phyloP scores from a whole-genome alignment of 1,140 invertebrate species.

The Drosophila subpulchrella region DNA sequence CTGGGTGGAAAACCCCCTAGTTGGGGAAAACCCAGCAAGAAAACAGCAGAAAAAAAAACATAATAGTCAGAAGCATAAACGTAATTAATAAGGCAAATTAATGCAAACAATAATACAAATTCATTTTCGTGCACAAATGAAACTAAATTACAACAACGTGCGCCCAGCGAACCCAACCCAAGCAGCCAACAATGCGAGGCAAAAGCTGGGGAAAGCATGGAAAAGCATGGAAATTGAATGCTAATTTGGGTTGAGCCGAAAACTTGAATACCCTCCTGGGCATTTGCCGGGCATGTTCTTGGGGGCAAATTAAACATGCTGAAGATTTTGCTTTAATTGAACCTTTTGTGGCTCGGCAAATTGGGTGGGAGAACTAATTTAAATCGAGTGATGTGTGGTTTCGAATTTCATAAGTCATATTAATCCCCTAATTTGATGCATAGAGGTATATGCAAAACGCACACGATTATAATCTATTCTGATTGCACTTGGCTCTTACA shows the following conservation, averaged over 20 bases:
- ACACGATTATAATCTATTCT: background rate
- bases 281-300: slow-evolving; percentile 10
- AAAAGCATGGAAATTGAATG: slow-evolving; percentile 60
- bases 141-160: slow-evolving; percentile 82
- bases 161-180: slow-evolving; percentile 17
- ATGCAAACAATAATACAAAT: slow-evolving; percentile 83
- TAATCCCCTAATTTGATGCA: background rate
- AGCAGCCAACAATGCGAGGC: slow-evolving; percentile 7
- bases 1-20: background rate
- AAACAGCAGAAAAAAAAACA: slow-evolving; percentile 22
- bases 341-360: background rate
- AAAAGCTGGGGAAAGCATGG: slow-evolving; percentile 45
- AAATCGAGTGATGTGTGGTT: slow-evolving; percentile 7
- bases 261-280: slow-evolving; percentile 59
- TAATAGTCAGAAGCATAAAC: slow-evolving; percentile 70
- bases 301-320: slow-evolving; percentile 23
- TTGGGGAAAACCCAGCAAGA: slow-evolving; percentile 1
- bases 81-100: slow-evolving; percentile 84
- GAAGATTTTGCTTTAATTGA: slow-evolving; percentile 34
- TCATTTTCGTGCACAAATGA: slow-evolving; percentile 81
- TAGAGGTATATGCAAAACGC: background rate
- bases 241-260: slow-evolving; percentile 54
- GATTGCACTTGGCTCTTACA: background rate
- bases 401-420: background rate
- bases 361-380: slow-evolving; percentile 3